These are phyloP conservation scores for Amphiura filiformis DNA, from an alignment of 35 echinoderm and acorn worm genomes.

Conservation along the genomic window DNA sequence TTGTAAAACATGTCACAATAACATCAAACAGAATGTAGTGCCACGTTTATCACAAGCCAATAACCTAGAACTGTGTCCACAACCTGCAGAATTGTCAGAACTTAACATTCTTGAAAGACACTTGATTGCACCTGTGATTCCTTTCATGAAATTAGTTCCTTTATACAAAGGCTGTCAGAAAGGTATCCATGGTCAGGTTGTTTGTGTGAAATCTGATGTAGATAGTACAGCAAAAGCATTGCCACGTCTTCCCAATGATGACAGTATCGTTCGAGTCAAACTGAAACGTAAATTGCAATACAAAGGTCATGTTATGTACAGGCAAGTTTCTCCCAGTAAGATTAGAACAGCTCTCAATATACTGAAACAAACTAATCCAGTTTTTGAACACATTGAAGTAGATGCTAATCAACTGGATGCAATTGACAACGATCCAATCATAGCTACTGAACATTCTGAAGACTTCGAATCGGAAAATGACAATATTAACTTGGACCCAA, in stretches of 20 bases:
- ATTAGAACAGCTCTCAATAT: slow-evolving; percentile 36
- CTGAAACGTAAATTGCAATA: slow-evolving; percentile 55
- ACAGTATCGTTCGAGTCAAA: no score
- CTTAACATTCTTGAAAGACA: slow-evolving; percentile 39
- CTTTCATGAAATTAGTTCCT: slow-evolving; percentile 46
- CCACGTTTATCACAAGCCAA: slow-evolving; percentile 21
- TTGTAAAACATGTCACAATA: slow-evolving; percentile 26
- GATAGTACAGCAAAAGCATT: slow-evolving; percentile 25
- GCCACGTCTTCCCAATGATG: slow-evolving; percentile 28
- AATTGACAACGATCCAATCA: neutral
- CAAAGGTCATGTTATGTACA: slow-evolving; percentile 62
- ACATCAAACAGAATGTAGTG: neutral
- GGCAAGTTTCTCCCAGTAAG: slow-evolving; percentile 35
- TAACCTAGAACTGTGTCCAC: slow-evolving; percentile 26
- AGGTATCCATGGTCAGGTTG: slow-evolving; percentile 47
- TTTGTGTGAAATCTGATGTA: slow-evolving; percentile 62
- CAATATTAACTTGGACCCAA: no score
- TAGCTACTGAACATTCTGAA: neutral
- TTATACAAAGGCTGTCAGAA: slow-evolving; percentile 35
- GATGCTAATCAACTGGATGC: slow-evolving; percentile 31
- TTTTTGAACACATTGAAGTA: slow-evolving; percentile 20
- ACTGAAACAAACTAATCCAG: slow-evolving; percentile 38
- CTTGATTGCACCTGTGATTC: slow-evolving; percentile 47
- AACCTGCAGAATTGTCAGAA: slow-evolving; percentile 18
- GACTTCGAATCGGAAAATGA: no score